Evolutionary conservation across 2,888 invertebrate genomes (phyloP).

Genomic region (Drosophila kokeensis): DNA sequence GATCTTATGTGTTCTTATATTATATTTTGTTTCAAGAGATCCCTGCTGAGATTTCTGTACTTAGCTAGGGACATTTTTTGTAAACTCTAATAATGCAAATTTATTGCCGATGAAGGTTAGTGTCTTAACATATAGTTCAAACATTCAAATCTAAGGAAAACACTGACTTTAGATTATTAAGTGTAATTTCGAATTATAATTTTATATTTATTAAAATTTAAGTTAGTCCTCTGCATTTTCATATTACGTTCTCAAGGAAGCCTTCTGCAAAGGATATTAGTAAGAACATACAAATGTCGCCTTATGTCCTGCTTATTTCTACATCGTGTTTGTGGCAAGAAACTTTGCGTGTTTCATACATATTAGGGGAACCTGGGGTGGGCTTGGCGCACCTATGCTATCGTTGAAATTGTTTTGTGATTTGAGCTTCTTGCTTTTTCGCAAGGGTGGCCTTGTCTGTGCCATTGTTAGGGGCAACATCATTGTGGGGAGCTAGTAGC

Average conservation of each 20-base stretch:
- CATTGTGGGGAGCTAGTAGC: background rate
- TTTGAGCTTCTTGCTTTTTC: slow-evolving; percentile 25
- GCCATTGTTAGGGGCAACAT: slow-evolving; percentile 42
- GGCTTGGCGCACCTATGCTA: slow-evolving; percentile 36
- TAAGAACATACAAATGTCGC: slow-evolving; percentile 16
- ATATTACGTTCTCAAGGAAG: background rate
- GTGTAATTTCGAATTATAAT: background rate
- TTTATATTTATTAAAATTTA: background rate
- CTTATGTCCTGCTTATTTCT: background rate
- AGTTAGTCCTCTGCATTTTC: background rate
- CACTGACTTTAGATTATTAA: background rate
- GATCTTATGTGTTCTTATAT: background rate
- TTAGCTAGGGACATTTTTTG: no score
- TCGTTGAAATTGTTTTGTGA: slow-evolving; percentile 54
- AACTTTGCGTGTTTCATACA: slow-evolving; percentile 73
- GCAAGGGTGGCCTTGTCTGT: slow-evolving; percentile 29
- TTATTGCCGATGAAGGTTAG: no score
- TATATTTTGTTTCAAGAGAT: background rate
- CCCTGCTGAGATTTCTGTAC: no score
- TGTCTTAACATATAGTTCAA: no score
- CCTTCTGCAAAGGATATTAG: background rate
- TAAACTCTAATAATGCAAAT: no score
- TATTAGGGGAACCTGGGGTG: slow-evolving; percentile 55
- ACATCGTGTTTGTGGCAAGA: background rate
- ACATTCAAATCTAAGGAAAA: background rate